Percentiles rank a stretch among this genome's conserved stretches.
Conservation (phyloP, 2,797 vertebrate species). For the Ceryle rudis region DNA sequence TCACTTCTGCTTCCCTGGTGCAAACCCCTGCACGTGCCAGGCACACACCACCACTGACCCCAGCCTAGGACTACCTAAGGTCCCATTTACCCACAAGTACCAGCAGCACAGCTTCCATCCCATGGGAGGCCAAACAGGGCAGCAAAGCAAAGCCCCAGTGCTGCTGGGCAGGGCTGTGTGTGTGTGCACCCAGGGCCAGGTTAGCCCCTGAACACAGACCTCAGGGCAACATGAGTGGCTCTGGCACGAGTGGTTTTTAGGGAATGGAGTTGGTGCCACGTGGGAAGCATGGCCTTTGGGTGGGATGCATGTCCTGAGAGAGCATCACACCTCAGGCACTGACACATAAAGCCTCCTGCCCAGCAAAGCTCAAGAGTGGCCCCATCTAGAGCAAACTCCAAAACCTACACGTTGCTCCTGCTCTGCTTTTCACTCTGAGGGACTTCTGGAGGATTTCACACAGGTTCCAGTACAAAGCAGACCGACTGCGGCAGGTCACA, state of each 20-base stretch:
- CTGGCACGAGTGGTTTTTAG: rapidly evolving
- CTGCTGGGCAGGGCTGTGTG: neutral
- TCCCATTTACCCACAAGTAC: neutral
- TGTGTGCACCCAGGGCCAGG: neutral
- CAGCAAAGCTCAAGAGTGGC: neutral
- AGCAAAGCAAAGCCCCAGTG: neutral
- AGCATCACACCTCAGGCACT: neutral
- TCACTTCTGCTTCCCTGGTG: rapidly evolving
- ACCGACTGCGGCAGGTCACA: rapidly evolving
- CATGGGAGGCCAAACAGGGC: neutral
- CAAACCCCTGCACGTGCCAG: rapidly evolving
- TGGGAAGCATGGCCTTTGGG: rapidly evolving
- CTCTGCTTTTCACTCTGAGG: neutral
- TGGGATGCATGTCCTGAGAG: neutral
- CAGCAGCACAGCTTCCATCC: neutral
- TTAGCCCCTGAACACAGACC: neutral
- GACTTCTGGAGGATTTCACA: neutral
- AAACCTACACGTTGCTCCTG: neutral
- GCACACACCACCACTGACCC: neutral
- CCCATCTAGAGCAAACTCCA: neutral
- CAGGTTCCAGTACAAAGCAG: neutral
- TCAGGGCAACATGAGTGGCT: rapidly evolving
- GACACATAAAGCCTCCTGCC: neutral
- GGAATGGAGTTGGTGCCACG: rapidly evolving
- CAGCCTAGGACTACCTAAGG: neutral